These are phyloP conservation scores for Dermochelys coriacea DNA, from an alignment of 2,797 vertebrate genomes.

Conservation along the genomic window DNA sequence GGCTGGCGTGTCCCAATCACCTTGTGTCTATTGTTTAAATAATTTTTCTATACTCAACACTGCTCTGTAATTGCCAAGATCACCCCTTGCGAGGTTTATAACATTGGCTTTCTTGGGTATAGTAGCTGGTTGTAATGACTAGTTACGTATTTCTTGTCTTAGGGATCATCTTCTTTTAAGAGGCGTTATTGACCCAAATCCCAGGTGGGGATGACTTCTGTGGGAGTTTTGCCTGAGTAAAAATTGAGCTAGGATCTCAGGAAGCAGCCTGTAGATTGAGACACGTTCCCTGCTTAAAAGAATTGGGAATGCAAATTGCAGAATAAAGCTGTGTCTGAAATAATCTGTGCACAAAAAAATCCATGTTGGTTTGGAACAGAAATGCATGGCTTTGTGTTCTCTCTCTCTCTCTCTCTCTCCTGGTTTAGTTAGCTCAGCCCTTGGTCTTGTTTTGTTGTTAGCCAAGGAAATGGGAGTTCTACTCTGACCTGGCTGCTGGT, in stretches of 20 bases:
- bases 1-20: slow-evolving; percentile 4
- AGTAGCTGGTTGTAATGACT: rapidly evolving
- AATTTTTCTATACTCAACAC: slow-evolving; percentile 21
- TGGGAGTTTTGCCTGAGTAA: background rate
- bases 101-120: background rate
- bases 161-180: background rate
- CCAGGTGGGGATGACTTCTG: background rate
- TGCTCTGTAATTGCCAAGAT: background rate
- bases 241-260: background rate
- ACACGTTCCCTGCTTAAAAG: background rate
- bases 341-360: background rate
- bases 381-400: background rate
- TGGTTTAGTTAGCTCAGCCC: background rate
- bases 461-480: slow-evolving; percentile 10
- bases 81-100: background rate
- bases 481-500: background rate
- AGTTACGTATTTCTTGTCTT: background rate
- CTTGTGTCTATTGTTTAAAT: slow-evolving; percentile 36
- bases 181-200: background rate
- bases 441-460: background rate
- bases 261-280: rapidly evolving
- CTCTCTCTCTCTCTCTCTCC: rapidly evolving
- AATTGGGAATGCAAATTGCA: background rate
- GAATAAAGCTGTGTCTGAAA: background rate
- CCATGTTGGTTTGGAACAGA: background rate